A percentile compares a stretch with the other conserved stretches of the same genome.
phyloP scores from a whole-genome alignment of 2,113 vertebrate species.

The Acanthisitta chloris region DNA sequence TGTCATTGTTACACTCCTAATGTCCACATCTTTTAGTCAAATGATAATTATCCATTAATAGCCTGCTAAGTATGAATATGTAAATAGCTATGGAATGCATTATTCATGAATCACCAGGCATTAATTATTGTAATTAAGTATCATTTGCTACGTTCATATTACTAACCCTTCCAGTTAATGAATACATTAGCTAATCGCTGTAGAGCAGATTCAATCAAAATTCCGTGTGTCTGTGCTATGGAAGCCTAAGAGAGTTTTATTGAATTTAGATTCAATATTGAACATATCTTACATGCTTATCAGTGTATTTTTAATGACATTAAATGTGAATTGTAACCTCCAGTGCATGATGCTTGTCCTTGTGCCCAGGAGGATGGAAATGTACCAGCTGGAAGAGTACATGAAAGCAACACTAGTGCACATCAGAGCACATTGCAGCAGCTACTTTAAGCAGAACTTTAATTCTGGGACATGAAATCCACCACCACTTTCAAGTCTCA shows the following conservation, averaged over 20 bases:
- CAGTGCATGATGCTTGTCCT: constrained; percentile 16
- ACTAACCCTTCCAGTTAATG: constrained; percentile 54
- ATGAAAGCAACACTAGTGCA: not conserved
- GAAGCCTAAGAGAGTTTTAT: constrained; percentile 33
- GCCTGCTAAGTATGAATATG: constrained; percentile 48
- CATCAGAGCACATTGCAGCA: not conserved
- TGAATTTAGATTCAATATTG: constrained; percentile 44
- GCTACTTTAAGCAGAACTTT: not conserved
- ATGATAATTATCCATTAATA: constrained; percentile 54
- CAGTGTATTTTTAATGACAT: constrained; percentile 48
- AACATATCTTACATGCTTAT: constrained; percentile 23
- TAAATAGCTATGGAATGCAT: constrained; percentile 49
- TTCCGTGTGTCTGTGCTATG: not conserved
- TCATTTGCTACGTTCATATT: constrained; percentile 52
- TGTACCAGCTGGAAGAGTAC: not conserved
- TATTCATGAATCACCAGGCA: constrained; percentile 62
- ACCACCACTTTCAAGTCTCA: not conserved
- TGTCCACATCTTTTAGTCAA: constrained; percentile 13
- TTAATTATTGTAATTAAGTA: constrained; percentile 70
- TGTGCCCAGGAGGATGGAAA: not conserved
- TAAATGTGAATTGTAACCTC: not conserved
- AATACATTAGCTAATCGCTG: constrained; percentile 47
- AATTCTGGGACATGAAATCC: not conserved
- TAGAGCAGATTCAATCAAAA: constrained; percentile 40
- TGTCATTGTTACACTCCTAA: not conserved